A percentile compares a stretch with the other conserved stretches of the same genome.
These are phyloP conservation scores for Sus cebifrons DNA, from an alignment of 2,797 vertebrate species.

Conservation along the genomic window DNA sequence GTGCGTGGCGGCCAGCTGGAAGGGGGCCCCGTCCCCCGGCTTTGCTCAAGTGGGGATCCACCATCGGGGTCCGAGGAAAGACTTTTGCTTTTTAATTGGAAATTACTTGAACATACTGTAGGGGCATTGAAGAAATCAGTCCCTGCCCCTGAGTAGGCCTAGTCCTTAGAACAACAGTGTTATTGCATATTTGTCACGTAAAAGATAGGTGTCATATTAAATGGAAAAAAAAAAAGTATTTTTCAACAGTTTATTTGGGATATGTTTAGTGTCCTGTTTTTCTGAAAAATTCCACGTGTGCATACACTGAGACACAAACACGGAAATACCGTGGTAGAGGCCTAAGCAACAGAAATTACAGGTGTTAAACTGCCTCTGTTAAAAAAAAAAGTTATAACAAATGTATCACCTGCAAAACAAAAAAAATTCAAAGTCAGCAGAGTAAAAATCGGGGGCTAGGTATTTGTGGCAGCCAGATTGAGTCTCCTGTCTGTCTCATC, in stretches of 20 bases:
- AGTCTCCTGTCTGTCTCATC: fast-evolving
- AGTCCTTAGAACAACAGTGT: not conserved
- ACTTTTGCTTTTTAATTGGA: not conserved
- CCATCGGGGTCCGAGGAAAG: not conserved
- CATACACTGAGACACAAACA: not conserved
- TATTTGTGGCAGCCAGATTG: too few species aligned
- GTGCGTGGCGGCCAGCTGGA: fast-evolving
- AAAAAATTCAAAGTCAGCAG: not conserved
- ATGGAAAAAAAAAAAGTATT: not conserved
- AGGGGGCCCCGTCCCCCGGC: too few species aligned
- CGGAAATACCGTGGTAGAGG: too few species aligned
- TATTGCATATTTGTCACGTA: not conserved
- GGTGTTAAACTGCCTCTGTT: not conserved
- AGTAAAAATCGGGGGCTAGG: not conserved
- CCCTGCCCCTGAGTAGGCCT: fast-evolving
- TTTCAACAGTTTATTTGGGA: not conserved
- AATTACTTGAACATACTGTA: not conserved
- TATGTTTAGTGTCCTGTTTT: not conserved
- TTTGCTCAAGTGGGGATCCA: not conserved
- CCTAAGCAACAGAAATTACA: not conserved
- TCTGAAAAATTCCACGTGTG: not conserved
- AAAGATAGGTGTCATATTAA: not conserved
- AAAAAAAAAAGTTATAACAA: not conserved
- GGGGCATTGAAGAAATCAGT: not conserved
- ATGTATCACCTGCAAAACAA: not conserved